Base-by-base conservation (phyloP, 2,888 invertebrate species). In the Invenusta paracnida region DNA sequence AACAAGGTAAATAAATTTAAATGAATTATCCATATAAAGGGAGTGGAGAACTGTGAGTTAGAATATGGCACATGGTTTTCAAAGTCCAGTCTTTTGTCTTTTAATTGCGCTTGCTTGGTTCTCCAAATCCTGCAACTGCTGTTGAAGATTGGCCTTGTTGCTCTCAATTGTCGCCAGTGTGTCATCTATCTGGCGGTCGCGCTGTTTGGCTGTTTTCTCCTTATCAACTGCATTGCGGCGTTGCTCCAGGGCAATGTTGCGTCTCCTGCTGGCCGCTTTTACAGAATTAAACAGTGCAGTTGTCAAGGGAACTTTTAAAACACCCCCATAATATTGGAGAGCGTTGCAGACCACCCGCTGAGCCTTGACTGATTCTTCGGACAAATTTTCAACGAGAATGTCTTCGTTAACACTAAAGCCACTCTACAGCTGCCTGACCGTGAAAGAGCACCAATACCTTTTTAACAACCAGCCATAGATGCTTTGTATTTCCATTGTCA, bases 271-370 rank as follows among this genome's bases (percentile, higher is more conserved):
- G 17, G 48, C 5, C 17, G 48, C 5, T 48, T 17, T 5, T 11
- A 48, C 48, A 48, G 48, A 48, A 5, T 48, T 5, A 17, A 48
- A 17, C 48, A 48, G 17, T 48, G 5, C 17, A 48, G 17, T 25
- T 73, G 73, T 73, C 23, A 73, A 23, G 17, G 73, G 73, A 23
- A 73, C 73, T 73, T 73, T 25, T 23, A 73, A 25, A 73, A 73
- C 73, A 73, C 48, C 48, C 48, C 48, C 48, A 48, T 82, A 82
- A 27, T 30, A 82, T 17, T 82, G 29, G 23, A 82, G 13, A 27
- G 82, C 82, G 29, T 82, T 82, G 29, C 23, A 82, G n/a, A 82
- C 82, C 13, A 82, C 27, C 29, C 82, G 23, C 31, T 82, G 82
- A 29, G 31, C 82, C 13, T 23, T 27, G n/a, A 82, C 31, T 30